Conservation (phyloP, 2,113 vertebrate genomes). For the Corythornis vintsioides region DNA sequence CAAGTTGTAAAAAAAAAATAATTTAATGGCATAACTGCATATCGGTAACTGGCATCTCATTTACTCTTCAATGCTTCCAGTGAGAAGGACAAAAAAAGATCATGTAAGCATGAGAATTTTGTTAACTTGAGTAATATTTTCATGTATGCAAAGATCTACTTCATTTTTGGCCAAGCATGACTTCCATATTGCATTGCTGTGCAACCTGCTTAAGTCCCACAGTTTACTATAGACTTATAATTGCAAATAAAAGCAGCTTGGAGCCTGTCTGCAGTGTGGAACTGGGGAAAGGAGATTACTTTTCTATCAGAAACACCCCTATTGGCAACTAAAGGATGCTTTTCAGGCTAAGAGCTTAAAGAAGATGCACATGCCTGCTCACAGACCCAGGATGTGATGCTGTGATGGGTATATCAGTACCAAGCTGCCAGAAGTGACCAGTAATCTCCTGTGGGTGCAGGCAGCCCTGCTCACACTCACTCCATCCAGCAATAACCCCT, state of each 20-base stretch:
- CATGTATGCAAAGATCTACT: not conserved
- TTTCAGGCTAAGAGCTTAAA: not conserved
- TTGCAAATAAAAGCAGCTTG: not conserved
- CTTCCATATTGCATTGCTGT: not conserved
- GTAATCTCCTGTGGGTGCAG: not conserved
- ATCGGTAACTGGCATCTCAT: not conserved
- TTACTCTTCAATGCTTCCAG: not conserved
- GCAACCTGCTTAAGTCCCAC: not conserved
- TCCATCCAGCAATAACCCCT: not conserved
- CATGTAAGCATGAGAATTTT: not conserved
- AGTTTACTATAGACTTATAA: not conserved
- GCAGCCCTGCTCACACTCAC: not conserved
- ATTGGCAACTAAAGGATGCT: not conserved
- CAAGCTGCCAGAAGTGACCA: slow-evolving; percentile 14
- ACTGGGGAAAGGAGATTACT: not conserved
- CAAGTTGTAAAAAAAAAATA: not conserved
- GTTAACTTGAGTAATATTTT: not conserved
- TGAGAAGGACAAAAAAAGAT: not conserved
- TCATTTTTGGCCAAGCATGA: not conserved
- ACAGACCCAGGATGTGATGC: not conserved
- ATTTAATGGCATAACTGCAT: not conserved
- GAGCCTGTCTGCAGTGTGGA: not conserved
- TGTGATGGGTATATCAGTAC: not conserved
- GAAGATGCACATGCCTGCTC: not conserved
- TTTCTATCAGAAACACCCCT: not conserved